Percentiles rank a stretch among this genome's conserved stretches.
Conservation (phyloP, 2,113 vertebrate genomes). For the Stercorarius parasiticus region DNA sequence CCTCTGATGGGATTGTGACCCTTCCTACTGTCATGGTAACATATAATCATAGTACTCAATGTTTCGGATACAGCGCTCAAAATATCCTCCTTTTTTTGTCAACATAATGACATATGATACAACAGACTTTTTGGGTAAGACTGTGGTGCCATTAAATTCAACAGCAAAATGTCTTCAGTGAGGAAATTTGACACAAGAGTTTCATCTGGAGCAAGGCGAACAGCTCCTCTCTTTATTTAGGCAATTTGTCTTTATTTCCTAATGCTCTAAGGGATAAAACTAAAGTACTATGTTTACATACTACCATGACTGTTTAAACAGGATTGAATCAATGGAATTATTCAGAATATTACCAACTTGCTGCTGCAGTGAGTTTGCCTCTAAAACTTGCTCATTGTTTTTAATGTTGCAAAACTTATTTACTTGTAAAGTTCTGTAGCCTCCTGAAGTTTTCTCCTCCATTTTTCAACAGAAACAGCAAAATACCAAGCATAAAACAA, state of each 20-base stretch:
- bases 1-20: not conserved
- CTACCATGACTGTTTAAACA: not conserved
- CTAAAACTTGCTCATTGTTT: not conserved
- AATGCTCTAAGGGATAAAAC: not conserved
- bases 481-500: not conserved
- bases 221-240: not conserved
- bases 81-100: not conserved
- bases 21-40: not conserved
- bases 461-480: not conserved
- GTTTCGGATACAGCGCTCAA: not conserved
- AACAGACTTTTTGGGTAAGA: not conserved
- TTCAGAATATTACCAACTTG: not conserved
- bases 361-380: not conserved
- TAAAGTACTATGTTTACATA: not conserved
- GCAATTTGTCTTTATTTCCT: not conserved
- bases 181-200: not conserved
- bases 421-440: not conserved
- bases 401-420: not conserved
- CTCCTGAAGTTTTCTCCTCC: not conserved
- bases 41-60: not conserved
- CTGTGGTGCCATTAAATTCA: not conserved
- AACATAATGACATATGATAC: not conserved
- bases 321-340: not conserved
- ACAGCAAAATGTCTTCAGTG: not conserved
- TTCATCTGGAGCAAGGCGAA: not conserved